Evolutionary conservation across 2,113 vertebrate genomes (phyloP).

Genomic region (Anser brachyrhynchus): DNA sequence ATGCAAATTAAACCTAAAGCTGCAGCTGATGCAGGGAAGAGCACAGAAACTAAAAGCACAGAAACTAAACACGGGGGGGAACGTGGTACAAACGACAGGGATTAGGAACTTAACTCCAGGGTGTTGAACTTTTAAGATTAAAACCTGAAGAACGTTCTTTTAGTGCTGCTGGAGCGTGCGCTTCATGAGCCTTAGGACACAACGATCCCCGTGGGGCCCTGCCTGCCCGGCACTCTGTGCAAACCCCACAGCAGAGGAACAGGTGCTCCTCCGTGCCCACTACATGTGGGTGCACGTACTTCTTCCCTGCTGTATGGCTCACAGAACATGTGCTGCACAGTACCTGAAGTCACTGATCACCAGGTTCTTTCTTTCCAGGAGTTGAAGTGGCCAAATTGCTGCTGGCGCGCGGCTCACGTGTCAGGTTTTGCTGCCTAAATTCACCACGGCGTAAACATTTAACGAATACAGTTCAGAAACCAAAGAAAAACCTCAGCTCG

Average conservation of each 20-base stretch:
- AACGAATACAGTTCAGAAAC: neutral
- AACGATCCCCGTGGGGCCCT: neutral
- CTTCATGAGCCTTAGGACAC: neutral
- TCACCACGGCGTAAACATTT: neutral
- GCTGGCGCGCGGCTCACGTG: neutral
- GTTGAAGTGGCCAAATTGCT: neutral
- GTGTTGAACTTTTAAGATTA: neutral
- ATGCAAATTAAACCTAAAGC: neutral
- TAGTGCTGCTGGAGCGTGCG: accelerated
- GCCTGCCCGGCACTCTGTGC: too few species aligned
- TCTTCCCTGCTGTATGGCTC: neutral
- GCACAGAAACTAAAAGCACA: neutral
- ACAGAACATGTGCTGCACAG: neutral
- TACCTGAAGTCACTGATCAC: neutral
- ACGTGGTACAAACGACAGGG: neutral
- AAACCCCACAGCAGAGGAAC: accelerated
- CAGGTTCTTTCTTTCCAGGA: neutral
- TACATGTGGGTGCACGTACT: accelerated
- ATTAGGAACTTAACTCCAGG: neutral
- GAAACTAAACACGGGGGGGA: neutral
- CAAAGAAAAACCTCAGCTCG: neutral
- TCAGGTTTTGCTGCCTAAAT: neutral
- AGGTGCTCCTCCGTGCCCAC: accelerated
- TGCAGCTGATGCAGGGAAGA: neutral
- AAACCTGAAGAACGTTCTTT: neutral